Conservation (phyloP, 2,888 invertebrate species). For the Pterostichus niger region DNA sequence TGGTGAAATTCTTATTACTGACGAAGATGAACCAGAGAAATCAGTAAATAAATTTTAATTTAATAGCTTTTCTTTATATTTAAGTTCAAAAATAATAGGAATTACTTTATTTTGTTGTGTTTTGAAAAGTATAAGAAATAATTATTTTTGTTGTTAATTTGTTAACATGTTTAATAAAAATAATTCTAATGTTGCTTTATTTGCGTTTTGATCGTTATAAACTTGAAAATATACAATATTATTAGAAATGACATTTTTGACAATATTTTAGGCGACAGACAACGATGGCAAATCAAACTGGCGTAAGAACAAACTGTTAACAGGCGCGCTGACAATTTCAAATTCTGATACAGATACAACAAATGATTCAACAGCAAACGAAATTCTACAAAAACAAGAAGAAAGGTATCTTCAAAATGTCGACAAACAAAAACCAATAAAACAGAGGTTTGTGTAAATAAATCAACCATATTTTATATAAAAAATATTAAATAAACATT, state of each 20-base stretch:
- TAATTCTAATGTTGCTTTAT: no score
- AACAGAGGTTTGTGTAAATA: constrained; percentile 4
- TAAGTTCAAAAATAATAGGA: not conserved
- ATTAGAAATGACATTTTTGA: no score
- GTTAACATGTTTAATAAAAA: no score
- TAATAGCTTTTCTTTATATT: not conserved
- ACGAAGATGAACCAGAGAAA: not conserved
- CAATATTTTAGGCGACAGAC: not conserved
- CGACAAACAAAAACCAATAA: not conserved
- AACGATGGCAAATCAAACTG: constrained; percentile 28
- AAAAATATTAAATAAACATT: no score
- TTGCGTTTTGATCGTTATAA: no score
- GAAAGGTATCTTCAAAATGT: constrained; percentile 33
- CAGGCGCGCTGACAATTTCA: not conserved
- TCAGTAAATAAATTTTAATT: not conserved
- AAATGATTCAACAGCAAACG: constrained; percentile 51
- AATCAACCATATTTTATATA: not conserved
- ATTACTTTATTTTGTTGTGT: not conserved
- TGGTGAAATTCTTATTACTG: not conserved
- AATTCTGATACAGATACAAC: constrained; percentile 53
- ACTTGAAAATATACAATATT: no score
- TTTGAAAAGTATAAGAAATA: not conserved
- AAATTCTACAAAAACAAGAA: constrained; percentile 13
- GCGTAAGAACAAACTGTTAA: constrained; percentile 36
- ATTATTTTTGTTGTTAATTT: no score